These are phyloP conservation scores for Patiria pectinifera DNA, from an alignment of 53 echinoderm and acorn worm genomes.

Conservation along the genomic window DNA sequence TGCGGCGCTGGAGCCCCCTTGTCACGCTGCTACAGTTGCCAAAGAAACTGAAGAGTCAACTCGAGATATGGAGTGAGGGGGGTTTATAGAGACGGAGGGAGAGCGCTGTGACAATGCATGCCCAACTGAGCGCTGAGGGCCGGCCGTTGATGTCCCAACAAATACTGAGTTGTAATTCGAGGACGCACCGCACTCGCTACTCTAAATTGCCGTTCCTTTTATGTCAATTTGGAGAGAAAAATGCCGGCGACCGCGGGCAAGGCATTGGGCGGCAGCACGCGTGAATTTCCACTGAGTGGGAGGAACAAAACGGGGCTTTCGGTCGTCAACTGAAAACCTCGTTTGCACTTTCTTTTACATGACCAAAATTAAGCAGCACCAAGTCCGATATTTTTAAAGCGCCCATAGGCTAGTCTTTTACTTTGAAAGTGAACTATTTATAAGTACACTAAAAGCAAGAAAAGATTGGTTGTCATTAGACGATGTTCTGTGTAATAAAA, in stretches of 20 bases:
- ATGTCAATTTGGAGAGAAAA: constrained; percentile 58
- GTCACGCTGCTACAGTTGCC: constrained; percentile 68
- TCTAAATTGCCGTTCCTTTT: constrained; percentile 67
- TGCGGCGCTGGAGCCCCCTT: constrained; percentile 44
- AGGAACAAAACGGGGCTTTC: neutral
- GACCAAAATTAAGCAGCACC: too few relatives aligned
- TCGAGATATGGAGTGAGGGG: neutral
- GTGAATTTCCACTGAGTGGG: constrained; percentile 15
- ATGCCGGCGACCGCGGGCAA: constrained; percentile 17
- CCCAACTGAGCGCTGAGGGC: constrained; percentile 45
- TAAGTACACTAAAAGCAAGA: too few relatives aligned
- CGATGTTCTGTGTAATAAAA: too few relatives aligned
- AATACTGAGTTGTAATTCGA: constrained; percentile 53
- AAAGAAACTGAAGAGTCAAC: constrained; percentile 59
- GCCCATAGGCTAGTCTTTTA: too few relatives aligned
- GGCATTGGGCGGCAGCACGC: constrained; percentile 36
- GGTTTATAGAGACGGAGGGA: constrained; percentile 7
- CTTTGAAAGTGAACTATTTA: too few relatives aligned
- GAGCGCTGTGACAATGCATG: constrained; percentile 41
- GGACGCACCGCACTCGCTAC: constrained; percentile 63
- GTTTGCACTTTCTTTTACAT: neutral
- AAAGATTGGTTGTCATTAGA: too few relatives aligned
- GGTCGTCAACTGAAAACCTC: neutral
- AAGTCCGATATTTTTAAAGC: too few relatives aligned
- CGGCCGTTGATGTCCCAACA: constrained; percentile 51